phyloP scores from a whole-genome alignment of 2,888 invertebrate species.

The Callosobruchus maculatus region DNA sequence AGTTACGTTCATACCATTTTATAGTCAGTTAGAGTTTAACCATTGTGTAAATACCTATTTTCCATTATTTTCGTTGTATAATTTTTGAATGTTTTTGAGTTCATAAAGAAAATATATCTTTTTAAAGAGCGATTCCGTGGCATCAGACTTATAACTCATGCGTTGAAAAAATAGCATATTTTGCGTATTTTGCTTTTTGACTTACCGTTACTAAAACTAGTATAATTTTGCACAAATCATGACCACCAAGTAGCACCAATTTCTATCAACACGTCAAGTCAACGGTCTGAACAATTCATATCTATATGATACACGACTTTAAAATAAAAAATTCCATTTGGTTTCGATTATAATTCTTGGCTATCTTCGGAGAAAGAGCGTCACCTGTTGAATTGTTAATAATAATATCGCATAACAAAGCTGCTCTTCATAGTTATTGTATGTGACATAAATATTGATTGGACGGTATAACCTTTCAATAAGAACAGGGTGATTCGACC shows the following conservation, averaged over 20 bases:
- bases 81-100: too few relatives aligned
- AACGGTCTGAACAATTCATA: neutral
- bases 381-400: neutral
- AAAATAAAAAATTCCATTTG: neutral
- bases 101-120: too few relatives aligned
- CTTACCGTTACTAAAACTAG: neutral
- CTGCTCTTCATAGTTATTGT: neutral
- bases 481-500: too few relatives aligned
- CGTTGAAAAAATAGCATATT: too few relatives aligned
- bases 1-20: too few relatives aligned
- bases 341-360: neutral
- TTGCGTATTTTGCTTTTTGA: neutral
- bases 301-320: neutral
- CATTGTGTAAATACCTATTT: too few relatives aligned
- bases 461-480: neutral
- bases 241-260: neutral
- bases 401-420: neutral
- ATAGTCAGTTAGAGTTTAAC: too few relatives aligned
- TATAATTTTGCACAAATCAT: neutral
- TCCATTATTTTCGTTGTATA: too few relatives aligned
- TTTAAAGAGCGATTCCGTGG: too few relatives aligned
- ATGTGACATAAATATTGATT: constrained; percentile 2
- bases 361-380: neutral
- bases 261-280: neutral
- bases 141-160: too few relatives aligned